These are phyloP conservation scores for Rhynchopsitta pachyrhyncha DNA, from an alignment of 2,113 vertebrate genomes.

Conservation along the genomic window DNA sequence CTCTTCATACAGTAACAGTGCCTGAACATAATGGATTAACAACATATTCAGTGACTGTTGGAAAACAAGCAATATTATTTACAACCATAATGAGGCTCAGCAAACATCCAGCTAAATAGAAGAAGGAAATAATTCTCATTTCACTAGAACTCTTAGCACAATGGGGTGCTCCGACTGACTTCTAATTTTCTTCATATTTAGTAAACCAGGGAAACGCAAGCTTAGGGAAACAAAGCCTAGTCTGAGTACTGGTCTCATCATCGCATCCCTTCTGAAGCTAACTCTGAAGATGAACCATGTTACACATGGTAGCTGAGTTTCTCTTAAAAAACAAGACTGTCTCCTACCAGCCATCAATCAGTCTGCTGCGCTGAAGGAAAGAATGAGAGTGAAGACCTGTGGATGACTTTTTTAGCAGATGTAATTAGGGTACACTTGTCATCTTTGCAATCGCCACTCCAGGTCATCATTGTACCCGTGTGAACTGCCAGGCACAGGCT, in stretches of 20 bases:
- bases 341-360: not conserved
- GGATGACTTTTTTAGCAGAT: not conserved
- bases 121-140: not conserved
- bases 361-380: not conserved
- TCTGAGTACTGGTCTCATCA: not conserved
- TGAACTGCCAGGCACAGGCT: not conserved
- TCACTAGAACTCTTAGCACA: not conserved
- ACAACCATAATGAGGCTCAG: not conserved
- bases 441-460: accelerated
- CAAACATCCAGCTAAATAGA: conserved; percentile 4
- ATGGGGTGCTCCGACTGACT: not conserved
- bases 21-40: not conserved
- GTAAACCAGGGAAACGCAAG: not conserved
- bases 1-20: not conserved
- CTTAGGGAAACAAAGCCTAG: not conserved
- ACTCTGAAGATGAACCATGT: not conserved
- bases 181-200: conserved; percentile 8
- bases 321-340: not conserved
- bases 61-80: conserved; percentile 26
- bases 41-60: not conserved
- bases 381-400: not conserved
- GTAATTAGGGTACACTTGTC: not conserved
- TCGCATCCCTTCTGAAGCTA: not conserved
- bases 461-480: not conserved
- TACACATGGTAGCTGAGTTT: not conserved